Conservation (phyloP, 1,140 invertebrate genomes). For the Portunus trituberculatus region DNA sequence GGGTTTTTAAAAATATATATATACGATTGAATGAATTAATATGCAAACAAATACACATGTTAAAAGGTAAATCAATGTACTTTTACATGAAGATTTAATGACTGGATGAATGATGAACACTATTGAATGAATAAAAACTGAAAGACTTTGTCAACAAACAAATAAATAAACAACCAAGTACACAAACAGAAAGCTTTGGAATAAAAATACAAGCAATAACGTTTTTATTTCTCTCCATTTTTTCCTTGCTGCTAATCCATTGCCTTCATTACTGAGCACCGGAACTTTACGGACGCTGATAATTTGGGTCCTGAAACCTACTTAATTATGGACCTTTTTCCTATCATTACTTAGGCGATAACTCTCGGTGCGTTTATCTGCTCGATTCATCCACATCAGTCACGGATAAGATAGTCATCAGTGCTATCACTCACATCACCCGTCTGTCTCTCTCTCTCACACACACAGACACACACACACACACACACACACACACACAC, state of each 20-base stretch:
- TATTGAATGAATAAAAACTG: too few relatives aligned
- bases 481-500: neutral
- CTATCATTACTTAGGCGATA: neutral
- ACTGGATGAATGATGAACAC: too few relatives aligned
- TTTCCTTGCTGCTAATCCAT: neutral
- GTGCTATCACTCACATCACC: too few relatives aligned
- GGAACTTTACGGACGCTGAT: neutral
- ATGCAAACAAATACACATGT: too few relatives aligned
- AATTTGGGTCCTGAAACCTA: neutral
- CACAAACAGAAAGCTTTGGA: neutral
- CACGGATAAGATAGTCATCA: neutral
- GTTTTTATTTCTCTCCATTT: neutral
- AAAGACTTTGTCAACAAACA: too few relatives aligned
- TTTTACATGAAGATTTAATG: too few relatives aligned
- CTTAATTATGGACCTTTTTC: slow-evolving; percentile 15
- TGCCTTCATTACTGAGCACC: neutral
- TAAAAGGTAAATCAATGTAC: too few relatives aligned
- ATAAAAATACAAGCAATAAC: neutral
- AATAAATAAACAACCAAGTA: neutral
- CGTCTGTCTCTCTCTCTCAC: too few relatives aligned
- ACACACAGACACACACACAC: neutral
- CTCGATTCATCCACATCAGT: neutral
- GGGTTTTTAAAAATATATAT: too few relatives aligned
- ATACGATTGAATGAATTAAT: too few relatives aligned
- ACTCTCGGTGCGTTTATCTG: neutral